Conservation (phyloP, 2,888 invertebrate genomes). For the Ophioninae sp. region DNA sequence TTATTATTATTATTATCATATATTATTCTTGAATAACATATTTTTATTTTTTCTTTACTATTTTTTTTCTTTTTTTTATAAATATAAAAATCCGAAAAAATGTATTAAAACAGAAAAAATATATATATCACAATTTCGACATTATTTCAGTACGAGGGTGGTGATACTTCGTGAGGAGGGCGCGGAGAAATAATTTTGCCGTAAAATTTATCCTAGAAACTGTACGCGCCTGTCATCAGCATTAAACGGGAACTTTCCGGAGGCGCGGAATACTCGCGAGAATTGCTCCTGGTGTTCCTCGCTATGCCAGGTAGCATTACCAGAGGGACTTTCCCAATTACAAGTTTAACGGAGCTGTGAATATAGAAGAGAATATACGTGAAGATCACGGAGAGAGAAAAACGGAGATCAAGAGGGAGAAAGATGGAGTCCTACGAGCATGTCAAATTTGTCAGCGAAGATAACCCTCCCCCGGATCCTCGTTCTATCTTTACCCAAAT, state of each 20-base stretch:
- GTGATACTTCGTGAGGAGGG: not conserved
- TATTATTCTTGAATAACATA: too few species aligned
- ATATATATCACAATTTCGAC: not conserved
- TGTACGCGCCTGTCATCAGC: conserved; percentile 26
- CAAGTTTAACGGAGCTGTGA: conserved; percentile 42
- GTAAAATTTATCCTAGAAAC: conserved; percentile 38
- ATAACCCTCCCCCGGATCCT: not conserved
- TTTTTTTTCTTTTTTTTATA: too few species aligned
- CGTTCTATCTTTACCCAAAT: not conserved
- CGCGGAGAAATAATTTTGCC: conserved; percentile 21
- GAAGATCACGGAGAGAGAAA: not conserved
- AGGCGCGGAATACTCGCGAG: conserved; percentile 31
- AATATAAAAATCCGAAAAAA: too few species aligned
- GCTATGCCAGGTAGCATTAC: conserved; percentile 26
- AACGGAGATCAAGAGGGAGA: conserved; percentile 2
- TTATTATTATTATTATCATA: too few species aligned
- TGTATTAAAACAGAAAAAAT: not conserved
- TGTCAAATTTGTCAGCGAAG: conserved; percentile 1
- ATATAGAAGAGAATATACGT: conserved; percentile 10
- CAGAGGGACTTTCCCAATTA: conserved; percentile 43
- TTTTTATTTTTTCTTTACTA: too few species aligned
- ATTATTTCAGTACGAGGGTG: not conserved
- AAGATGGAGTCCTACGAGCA: conserved; percentile 1
- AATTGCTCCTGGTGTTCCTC: conserved; percentile 29
- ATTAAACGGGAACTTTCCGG: conserved; percentile 35